Conservation (phyloP, 2,113 vertebrate species). For the Poecile atricapillus region DNA sequence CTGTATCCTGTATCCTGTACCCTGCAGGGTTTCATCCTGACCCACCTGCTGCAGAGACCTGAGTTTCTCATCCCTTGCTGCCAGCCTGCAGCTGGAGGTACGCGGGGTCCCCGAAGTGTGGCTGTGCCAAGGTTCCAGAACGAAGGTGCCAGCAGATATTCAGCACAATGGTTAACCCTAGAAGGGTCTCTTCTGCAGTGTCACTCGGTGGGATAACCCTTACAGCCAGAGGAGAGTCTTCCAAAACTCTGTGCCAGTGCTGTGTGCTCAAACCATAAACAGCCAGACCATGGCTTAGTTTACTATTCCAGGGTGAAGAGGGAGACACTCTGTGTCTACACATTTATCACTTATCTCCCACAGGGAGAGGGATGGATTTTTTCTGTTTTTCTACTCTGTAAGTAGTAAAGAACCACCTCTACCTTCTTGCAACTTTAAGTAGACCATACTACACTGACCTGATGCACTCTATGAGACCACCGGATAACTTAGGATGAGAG, state of each 20-base stretch:
- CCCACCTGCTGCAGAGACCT: background rate
- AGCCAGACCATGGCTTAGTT: background rate
- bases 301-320: background rate
- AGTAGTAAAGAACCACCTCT: background rate
- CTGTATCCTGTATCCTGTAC: background rate
- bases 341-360: background rate
- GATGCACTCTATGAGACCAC: background rate
- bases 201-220: background rate
- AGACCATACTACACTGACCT: background rate
- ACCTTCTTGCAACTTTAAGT: background rate
- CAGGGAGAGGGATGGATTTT: background rate
- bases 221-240: background rate
- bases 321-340: background rate
- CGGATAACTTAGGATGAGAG: background rate
- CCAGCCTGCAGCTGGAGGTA: background rate
- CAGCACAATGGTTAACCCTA: background rate
- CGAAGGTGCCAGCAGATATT: background rate
- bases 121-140: background rate
- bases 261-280: background rate
- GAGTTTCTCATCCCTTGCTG: background rate
- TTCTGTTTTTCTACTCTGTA: background rate
- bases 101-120: fast-evolving
- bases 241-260: background rate
- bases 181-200: background rate
- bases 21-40: background rate